Evolutionary conservation across 1,140 invertebrate genomes (phyloP), one percentile per base, ranked within the genome.

Genomic region (Orius insidiosus): DNA sequence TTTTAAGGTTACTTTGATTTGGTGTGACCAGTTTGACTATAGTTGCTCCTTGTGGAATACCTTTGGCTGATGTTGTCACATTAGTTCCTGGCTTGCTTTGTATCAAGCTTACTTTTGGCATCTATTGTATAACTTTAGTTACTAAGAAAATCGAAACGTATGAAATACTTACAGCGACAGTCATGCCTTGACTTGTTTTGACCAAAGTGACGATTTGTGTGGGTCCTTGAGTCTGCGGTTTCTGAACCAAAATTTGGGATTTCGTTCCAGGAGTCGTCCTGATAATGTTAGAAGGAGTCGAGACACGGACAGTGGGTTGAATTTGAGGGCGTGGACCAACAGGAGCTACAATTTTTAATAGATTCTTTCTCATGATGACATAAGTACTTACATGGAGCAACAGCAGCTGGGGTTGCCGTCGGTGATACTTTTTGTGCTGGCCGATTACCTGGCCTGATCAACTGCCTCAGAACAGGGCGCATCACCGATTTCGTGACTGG

Each of bases 131-230:
- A n/a, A n/a, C n/a, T n/a, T n/a, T n/a, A n/a, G n/a, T n/a, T n/a
- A n/a, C n/a, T n/a, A n/a, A 36, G 35, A 16, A 10, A 41, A 15
- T 41, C 10, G 14, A 41, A 16, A 16, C 7, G 24, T 7, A 36
- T 31, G 8, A 19, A 31, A 40, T 42, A 40, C 46, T 38, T 47
- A 54, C 53, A 7, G 79, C 77, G 9, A 90, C 72, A 13, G 78
- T 76, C 77, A 92, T 83, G n/a, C 86, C 86, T 49, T 85, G 83
- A 11, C 79, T 78, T 0, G 87, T 90, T 63, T 94, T 95, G 0
- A 94, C 76, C 7, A 94, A 65, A 1, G 87, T 90, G 3, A 93
- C 82, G 48, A 92, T 86, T 58, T 93, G 87, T 2, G 84, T 80
- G 56, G 60, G 42, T 2, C 49, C 52, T 43, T 49, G 41, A 9